A percentile compares a stretch with the other conserved stretches of the same genome.
These are phyloP conservation scores for Diplosoma virens DNA, from an alignment of 23 tunicate species.

Conservation along the genomic window DNA sequence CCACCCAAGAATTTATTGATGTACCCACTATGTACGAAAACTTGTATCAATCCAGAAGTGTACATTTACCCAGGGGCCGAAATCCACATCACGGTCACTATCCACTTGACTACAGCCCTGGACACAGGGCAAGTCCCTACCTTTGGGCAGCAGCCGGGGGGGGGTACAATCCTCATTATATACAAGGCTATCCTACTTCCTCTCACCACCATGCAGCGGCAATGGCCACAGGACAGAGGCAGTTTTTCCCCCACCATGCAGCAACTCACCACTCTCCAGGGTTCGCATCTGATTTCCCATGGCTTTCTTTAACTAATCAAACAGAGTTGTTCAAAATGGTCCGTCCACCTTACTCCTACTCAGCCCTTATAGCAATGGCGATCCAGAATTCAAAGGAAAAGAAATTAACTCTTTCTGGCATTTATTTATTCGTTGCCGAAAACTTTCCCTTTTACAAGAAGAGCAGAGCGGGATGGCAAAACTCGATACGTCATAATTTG, in stretches of 20 bases:
- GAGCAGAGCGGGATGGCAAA: conserved; percentile 98
- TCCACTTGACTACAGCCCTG: conserved; percentile 77
- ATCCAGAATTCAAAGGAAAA: conserved; percentile 98
- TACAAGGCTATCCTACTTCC: conserved; percentile 59
- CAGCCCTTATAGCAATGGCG: conserved; percentile 96
- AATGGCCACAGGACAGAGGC: conserved; percentile 45
- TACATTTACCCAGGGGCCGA: conserved; percentile 65
- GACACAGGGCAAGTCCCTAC: conserved; percentile 33
- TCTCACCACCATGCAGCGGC: conserved; percentile 56
- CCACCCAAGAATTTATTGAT: conserved; percentile 82
- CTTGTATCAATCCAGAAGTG: conserved; percentile 72
- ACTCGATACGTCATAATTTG: conserved; percentile 92
- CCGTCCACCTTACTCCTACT: conserved; percentile 95
- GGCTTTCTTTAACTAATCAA: conserved; percentile 92
- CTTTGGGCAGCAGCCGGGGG: conserved; percentile 53
- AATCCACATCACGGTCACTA: conserved; percentile 80
- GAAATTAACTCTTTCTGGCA: conserved; percentile 88
- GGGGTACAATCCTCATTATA: conserved; percentile 71
- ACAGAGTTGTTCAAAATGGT: conserved; percentile 97
- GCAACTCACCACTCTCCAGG: conserved; percentile 41
- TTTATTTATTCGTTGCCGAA: conserved; percentile 93
- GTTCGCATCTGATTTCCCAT: conserved; percentile 76
- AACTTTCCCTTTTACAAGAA: conserved; percentile 97
- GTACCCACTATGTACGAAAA: conserved; percentile 85
- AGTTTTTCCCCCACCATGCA: conserved; percentile 60